A percentile compares a stretch with the other conserved stretches of the same genome.
phyloP scores from a whole-genome alignment of 2,797 vertebrate species.

The Amblyopsis hoosieri region DNA sequence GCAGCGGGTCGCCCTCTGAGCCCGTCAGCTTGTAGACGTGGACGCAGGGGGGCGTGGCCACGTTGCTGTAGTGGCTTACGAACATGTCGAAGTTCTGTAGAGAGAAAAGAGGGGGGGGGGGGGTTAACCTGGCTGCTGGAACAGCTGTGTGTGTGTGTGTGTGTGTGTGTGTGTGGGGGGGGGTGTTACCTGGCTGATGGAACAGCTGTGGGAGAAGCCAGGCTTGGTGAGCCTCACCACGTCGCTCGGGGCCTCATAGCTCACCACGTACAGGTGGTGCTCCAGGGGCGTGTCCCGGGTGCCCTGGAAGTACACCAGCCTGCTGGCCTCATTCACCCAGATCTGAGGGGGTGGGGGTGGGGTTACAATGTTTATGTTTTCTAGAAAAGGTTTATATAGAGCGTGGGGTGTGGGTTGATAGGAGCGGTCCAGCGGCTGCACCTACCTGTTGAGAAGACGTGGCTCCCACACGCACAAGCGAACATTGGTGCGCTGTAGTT shows the following conservation, averaged over 20 bases:
- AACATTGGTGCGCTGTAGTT: too few species aligned
- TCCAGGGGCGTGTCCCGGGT: constrained; percentile 90
- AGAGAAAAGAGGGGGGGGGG: neutral
- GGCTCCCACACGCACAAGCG: too few species aligned
- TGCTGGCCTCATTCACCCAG: constrained; percentile 88
- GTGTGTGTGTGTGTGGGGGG: constrained; percentile 51
- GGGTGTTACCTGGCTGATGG: constrained; percentile 87
- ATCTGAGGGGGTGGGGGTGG: constrained; percentile 72
- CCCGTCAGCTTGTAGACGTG: constrained; percentile 93
- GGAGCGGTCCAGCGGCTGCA: too few species aligned
- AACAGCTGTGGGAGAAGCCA: constrained; percentile 91
- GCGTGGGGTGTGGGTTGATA: too few species aligned
- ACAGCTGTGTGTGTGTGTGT: constrained; percentile 81
- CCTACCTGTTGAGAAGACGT: too few species aligned
- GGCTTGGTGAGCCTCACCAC: constrained; percentile 86
- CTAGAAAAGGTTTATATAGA: too few species aligned
- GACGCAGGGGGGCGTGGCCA: constrained; percentile 92
- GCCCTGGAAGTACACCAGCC: constrained; percentile 91
- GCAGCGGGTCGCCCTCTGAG: constrained; percentile 80
- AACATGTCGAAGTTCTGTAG: constrained; percentile 97
- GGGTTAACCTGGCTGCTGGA: constrained; percentile 91
- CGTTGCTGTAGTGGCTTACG: constrained; percentile 96
- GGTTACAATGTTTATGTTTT: too few species aligned
- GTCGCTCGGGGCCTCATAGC: constrained; percentile 83
- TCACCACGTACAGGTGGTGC: constrained; percentile 91